These are phyloP conservation scores for Sardinella longiceps DNA, from an alignment of 2,797 vertebrate genomes.

Conservation along the genomic window DNA sequence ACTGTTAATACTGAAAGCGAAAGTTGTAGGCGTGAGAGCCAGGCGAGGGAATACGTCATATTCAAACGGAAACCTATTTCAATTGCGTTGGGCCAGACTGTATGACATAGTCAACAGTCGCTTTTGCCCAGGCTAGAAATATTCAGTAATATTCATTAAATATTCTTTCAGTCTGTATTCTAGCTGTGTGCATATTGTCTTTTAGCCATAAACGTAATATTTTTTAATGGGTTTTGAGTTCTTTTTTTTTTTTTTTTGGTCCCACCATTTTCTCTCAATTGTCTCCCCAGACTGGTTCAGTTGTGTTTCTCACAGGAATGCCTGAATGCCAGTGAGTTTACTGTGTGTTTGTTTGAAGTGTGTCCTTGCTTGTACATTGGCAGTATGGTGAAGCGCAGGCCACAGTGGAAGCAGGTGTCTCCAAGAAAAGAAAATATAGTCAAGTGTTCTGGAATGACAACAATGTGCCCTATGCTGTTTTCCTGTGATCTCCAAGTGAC, in stretches of 20 bases:
- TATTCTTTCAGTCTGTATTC: not conserved
- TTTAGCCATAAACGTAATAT: not conserved
- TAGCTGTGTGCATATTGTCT: slow-evolving; percentile 8
- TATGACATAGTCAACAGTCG: no score
- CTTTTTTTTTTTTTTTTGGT: no score
- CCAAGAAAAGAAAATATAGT: not conserved
- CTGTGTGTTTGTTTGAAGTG: not conserved
- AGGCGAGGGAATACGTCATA: no score
- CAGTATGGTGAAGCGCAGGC: not conserved
- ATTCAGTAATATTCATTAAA: no score
- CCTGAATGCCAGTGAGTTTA: not conserved
- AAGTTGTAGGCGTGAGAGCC: no score
- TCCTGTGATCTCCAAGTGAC: no score
- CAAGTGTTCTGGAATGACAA: not conserved
- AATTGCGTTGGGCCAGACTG: no score
- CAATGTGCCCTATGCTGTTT: not conserved
- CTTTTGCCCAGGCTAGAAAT: no score
- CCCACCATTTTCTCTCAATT: not conserved
- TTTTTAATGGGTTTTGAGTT: no score
- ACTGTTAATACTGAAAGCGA: no score
- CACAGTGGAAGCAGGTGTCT: not conserved
- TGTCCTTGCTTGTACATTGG: not conserved
- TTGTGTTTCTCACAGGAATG: not conserved
- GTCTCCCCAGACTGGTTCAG: not conserved
- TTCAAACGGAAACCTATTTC: no score